phyloP scores from a whole-genome alignment of 2,797 vertebrate genomes.

The Nyctalus aviator region DNA sequence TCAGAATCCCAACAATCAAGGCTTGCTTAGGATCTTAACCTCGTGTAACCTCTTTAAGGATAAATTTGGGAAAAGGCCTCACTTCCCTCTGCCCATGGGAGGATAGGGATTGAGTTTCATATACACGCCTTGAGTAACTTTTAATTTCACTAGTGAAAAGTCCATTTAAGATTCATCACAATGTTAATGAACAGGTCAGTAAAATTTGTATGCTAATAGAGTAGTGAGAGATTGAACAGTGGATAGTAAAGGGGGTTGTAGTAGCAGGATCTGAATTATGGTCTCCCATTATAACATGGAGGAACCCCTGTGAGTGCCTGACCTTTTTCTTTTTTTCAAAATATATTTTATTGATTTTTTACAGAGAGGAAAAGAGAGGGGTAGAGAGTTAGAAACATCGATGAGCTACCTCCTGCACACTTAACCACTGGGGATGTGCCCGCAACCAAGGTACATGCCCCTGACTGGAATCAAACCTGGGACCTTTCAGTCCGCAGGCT shows the following conservation, averaged over 20 bases:
- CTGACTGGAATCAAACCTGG: too few relatives aligned
- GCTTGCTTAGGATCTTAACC: not conserved
- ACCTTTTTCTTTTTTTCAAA: too few relatives aligned
- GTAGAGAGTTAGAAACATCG: too few relatives aligned
- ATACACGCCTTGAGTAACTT: not conserved
- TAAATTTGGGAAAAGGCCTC: not conserved
- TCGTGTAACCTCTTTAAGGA: not conserved
- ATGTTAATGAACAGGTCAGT: not conserved
- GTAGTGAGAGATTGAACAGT: not conserved
- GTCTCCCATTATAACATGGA: not conserved
- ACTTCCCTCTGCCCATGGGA: not conserved
- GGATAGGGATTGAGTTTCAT: not conserved
- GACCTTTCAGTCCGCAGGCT: too few relatives aligned
- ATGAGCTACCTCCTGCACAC: too few relatives aligned
- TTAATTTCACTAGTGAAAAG: not conserved
- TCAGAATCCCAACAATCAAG: not conserved
- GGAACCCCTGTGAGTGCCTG: not conserved
- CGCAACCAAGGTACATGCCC: too few relatives aligned
- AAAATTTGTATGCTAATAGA: not conserved
- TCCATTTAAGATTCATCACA: not conserved
- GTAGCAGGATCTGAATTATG: not conserved
- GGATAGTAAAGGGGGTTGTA: not conserved
- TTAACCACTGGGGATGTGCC: too few relatives aligned
- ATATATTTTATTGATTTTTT: too few relatives aligned
- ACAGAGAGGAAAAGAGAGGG: too few relatives aligned